Evolutionary conservation across 2,888 invertebrate genomes (phyloP), one percentile per base, ranked within the genome.

Genomic region (Coecobrya sp.): DNA sequence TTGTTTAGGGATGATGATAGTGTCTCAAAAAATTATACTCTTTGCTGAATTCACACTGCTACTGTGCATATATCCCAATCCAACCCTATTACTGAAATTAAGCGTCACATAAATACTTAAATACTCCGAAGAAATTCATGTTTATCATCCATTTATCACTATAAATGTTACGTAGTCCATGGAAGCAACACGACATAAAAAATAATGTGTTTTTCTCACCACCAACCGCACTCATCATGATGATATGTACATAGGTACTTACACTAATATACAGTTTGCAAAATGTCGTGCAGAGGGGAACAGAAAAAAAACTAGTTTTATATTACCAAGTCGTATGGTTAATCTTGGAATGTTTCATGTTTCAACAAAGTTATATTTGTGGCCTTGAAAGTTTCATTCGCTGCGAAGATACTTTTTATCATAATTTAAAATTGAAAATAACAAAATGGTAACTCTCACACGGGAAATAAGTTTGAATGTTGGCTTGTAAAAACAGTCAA

Each of bases 91-190:
- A 7, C 3, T 49, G 49, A 49, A 49, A 49, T 49, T 3, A 11
- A 49, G 10, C 49, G 36, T 4, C 2, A 7, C 36, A 36, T 36
- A 36, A 36, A 59, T 22, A n/a, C n/a, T n/a, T n/a, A 30, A 68
- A 68, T 68, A 30, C 22, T 27, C 52, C 27, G 27, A 25, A 27
- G 27, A 49, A 49, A 22, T 0, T 25, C 45, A 30, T 22, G 22
- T 76, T 76, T 76, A 76, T 76, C 45, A 52, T 79, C 27, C 79
- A 52, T 52, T 79, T 79, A 79, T 79, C 79, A 79, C 79, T 79
- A 1, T 27, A 22, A n/a, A 76, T 49, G 70, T 73, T 68, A 68
- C 70, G 36, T 73, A 8, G 22, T 42, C 42, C 3, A 49, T 62
- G 76, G 11, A 8, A 52, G 7, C 19, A n/a, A n/a, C 49, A 27